Evolutionary conservation across 2,888 invertebrate species (phyloP).

Genomic region (Chironomus riparius): DNA sequence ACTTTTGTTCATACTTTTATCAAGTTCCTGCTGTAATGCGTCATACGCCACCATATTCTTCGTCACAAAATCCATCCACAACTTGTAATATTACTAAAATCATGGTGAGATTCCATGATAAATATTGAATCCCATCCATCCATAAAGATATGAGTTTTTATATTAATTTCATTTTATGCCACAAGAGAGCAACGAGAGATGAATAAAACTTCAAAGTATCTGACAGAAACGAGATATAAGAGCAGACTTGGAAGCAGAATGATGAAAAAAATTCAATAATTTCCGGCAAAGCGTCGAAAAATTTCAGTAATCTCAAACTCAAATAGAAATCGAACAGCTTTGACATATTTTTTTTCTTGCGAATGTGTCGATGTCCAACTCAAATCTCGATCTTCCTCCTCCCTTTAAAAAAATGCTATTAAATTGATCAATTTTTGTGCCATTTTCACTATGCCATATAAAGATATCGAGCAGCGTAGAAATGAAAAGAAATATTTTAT

Average conservation of each 20-base stretch:
- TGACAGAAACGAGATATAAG: not conserved
- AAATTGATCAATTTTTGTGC: not conserved
- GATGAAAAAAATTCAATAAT: not conserved
- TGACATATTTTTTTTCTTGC: not conserved
- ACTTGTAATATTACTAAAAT: no score
- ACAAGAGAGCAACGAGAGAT: not conserved
- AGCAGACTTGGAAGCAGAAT: not conserved
- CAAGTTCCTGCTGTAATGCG: no score
- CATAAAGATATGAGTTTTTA: not conserved
- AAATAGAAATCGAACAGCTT: not conserved
- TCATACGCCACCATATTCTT: no score
- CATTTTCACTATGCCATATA: not conserved
- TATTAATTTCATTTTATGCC: conserved; percentile 2
- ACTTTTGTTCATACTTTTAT: no score
- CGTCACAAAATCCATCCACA: no score
- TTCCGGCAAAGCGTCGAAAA: not conserved
- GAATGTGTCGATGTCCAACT: no score
- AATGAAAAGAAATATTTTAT: not conserved
- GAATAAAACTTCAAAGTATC: not conserved
- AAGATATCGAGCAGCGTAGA: not conserved
- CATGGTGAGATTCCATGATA: no score
- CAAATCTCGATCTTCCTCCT: no score
- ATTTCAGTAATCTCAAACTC: not conserved
- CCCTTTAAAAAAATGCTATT: not conserved
- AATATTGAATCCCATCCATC: not conserved